phyloP scores from a whole-genome alignment of 1,140 invertebrate species.

The Plutomurus gul region DNA sequence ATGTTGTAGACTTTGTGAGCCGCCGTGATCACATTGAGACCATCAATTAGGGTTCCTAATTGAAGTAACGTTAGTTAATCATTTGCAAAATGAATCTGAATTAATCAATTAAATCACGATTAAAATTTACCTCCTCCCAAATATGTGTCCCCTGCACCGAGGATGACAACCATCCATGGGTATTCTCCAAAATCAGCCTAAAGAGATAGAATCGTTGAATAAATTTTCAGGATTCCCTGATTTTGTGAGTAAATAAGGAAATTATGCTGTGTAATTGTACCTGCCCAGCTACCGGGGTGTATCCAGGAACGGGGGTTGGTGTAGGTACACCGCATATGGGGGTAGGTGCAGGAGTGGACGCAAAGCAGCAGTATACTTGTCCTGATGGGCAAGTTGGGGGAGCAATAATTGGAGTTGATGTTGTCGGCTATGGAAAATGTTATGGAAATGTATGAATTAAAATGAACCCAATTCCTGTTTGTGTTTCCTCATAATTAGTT shows the following conservation, averaged over 20 bases:
- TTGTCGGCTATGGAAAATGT: neutral
- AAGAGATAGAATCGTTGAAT: neutral
- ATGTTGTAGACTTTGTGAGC: slow-evolving; percentile 66
- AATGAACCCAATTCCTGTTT: too few species aligned
- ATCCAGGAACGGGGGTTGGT: neutral
- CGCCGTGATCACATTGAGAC: slow-evolving; percentile 69
- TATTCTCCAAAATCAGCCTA: slow-evolving; percentile 57
- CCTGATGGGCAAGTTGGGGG: neutral
- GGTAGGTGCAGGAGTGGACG: neutral
- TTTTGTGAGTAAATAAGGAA: neutral
- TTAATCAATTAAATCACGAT: too few species aligned
- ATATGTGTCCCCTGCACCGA: slow-evolving; percentile 62
- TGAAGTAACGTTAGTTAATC: too few species aligned
- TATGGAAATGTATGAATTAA: too few species aligned
- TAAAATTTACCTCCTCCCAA: slow-evolving; percentile 70
- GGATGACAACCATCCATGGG: slow-evolving; percentile 59
- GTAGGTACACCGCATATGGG: neutral
- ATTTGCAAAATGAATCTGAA: too few species aligned
- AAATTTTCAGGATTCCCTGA: neutral
- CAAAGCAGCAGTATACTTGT: neutral
- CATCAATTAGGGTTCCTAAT: slow-evolving; percentile 67
- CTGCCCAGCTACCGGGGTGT: neutral
- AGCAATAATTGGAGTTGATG: neutral
- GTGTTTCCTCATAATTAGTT: too few species aligned
- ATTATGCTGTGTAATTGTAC: neutral